Conservation (phyloP, 2,888 invertebrate species). For the Drosophila mercatorum region DNA sequence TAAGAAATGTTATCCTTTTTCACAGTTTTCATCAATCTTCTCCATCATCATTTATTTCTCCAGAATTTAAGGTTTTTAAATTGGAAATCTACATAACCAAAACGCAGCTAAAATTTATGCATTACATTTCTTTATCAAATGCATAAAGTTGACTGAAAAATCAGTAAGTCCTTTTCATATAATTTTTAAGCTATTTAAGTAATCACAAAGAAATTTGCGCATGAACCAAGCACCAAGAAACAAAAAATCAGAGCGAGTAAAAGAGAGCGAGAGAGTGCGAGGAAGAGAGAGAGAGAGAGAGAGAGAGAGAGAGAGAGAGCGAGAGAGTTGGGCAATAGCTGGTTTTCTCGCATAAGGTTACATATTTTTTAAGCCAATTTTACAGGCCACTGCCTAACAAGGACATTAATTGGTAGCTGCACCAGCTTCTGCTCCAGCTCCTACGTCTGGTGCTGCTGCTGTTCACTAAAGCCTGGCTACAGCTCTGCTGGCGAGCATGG, state of each 20-base stretch:
- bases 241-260: not conserved
- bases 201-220: slow-evolving; percentile 27
- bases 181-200: slow-evolving; percentile 8
- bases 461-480: slow-evolving; percentile 10
- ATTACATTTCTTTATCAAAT: slow-evolving; percentile 6
- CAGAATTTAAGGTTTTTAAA: not conserved
- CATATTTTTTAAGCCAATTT: slow-evolving; percentile 81
- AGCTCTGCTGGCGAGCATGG: slow-evolving; percentile 8
- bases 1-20: not conserved
- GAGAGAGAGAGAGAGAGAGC: not conserved
- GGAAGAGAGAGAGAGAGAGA: not conserved
- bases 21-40: not conserved
- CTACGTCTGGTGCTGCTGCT: slow-evolving; percentile 16
- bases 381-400: slow-evolving; percentile 82
- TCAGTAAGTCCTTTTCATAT: slow-evolving; percentile 14
- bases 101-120: not conserved
- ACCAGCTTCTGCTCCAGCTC: slow-evolving; percentile 44
- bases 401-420: slow-evolving; percentile 82
- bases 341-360: slow-evolving; percentile 73
- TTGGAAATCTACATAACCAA: not conserved
- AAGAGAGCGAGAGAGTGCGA: no score
- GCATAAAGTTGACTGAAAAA: slow-evolving; percentile 8
- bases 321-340: not conserved
- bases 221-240: slow-evolving; percentile 33
- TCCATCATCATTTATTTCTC: not conserved